Evolutionary conservation across 1,140 invertebrate species (phyloP), one percentile per base, ranked within the genome.

Genomic region (Proctacanthus coquilletti): DNA sequence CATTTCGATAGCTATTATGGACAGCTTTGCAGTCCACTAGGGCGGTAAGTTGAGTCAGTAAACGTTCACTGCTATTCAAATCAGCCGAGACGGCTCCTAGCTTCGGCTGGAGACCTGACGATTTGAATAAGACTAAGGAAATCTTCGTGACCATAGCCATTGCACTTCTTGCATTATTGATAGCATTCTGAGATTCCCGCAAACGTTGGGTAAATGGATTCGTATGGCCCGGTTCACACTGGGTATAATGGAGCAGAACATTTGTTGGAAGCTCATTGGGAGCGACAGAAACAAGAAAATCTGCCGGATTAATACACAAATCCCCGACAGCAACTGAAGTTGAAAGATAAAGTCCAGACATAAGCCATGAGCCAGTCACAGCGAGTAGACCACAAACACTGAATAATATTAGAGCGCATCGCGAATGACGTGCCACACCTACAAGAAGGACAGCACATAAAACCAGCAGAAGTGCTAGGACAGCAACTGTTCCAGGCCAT

Each of bases 351-450:
- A 88, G 52, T 32, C 84, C 86, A 15, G 82, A 78, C 65, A 84
- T 76, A 36, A 87, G 65, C 80, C 84, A 92, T 43, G 84, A 88
- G 42, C 84, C 75, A 45, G 91, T 88, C n/a, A 92, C 77, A 29
- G 84, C 84, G 42, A 88, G 73, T 36, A 93, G 63, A 19, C 85
- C 87, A 49, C 87, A 83, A 21, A 89, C 85, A 49, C 78, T 77
- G 36, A 52, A 61, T 40, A 57, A 33, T 31, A 54, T 53, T 0
- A 58, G 45, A 21, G 49, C 51, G 45, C 51, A 84, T 46, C 84
- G 69, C 3, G 81, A 86, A 58, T 85, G 80, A 45, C 80, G 68
- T 34, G 79, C 80, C 40, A 87, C 77, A 44, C 83, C 84, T 51
- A 85, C 80, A 38, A 87, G 64, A 41, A 88, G 66, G 31, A 87